Conservation (phyloP, 1,140 invertebrate genomes). For the Doryteuthis pealeii region DNA sequence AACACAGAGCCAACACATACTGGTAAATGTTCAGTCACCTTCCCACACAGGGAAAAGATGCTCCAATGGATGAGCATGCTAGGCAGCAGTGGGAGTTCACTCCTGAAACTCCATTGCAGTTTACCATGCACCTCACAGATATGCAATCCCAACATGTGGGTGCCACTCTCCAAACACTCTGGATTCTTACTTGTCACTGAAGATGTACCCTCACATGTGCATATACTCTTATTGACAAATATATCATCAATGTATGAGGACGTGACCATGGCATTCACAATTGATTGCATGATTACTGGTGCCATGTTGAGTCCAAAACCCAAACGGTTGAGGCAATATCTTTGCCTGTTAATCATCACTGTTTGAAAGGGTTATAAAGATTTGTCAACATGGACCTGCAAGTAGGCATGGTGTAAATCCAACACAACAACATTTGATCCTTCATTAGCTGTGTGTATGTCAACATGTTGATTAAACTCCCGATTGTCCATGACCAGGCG, state of each 20-base stretch:
- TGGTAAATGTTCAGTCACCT: neutral
- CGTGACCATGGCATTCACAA: neutral
- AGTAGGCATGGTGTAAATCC: neutral
- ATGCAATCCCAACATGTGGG: neutral
- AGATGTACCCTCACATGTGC: neutral
- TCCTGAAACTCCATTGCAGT: neutral
- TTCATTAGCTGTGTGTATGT: neutral
- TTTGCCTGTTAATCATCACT: neutral
- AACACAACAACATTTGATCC: too few relatives aligned
- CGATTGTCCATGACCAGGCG: neutral
- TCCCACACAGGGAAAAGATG: neutral
- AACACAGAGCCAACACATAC: neutral
- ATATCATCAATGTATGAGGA: neutral
- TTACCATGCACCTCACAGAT: neutral
- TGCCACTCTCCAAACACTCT: neutral
- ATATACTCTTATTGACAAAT: neutral
- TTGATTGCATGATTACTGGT: neutral
- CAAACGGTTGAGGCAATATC: neutral
- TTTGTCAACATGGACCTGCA: slow-evolving; percentile 3
- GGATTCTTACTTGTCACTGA: neutral
- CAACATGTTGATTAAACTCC: neutral
- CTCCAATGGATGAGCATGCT: neutral
- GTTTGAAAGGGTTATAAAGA: neutral
- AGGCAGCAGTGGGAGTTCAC: neutral
- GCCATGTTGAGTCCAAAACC: neutral